A percentile compares a stretch with the other conserved stretches of the same genome.
phyloP scores from a whole-genome alignment of 2,888 invertebrate genomes.

The Zygothrica quintamaculata region DNA sequence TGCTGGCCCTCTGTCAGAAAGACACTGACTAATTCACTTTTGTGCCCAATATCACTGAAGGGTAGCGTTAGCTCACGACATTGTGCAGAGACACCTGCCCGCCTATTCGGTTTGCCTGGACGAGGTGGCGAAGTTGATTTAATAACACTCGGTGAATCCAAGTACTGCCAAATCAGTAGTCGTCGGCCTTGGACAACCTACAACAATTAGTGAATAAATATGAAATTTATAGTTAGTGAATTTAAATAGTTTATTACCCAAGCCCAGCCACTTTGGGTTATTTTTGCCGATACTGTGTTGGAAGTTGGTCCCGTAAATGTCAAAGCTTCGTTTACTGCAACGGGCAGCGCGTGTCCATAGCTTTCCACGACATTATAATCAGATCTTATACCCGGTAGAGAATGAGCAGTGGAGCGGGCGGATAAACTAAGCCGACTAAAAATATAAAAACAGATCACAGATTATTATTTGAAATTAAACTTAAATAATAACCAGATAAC shows the following conservation, averaged over 20 bases:
- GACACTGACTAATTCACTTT: slow-evolving; percentile 92
- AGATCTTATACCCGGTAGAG: slow-evolving; percentile 91
- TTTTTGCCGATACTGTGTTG: slow-evolving; percentile 85
- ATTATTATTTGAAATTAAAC: not conserved
- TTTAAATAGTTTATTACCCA: slow-evolving; percentile 82
- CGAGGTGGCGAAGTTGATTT: slow-evolving; percentile 60
- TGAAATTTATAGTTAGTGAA: not conserved
- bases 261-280: slow-evolving; percentile 86
- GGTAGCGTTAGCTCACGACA: slow-evolving; percentile 95
- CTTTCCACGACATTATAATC: slow-evolving; percentile 90
- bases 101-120: slow-evolving; percentile 67
- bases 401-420: slow-evolving; percentile 87
- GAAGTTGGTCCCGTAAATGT: slow-evolving; percentile 89
- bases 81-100: slow-evolving; percentile 85
- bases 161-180: slow-evolving; percentile 93
- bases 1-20: slow-evolving; percentile 87
- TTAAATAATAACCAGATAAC: slow-evolving; percentile 23
- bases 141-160: slow-evolving; percentile 81
- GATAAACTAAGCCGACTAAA: slow-evolving; percentile 86
- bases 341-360: slow-evolving; percentile 93
- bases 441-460: not conserved
- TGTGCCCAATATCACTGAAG: slow-evolving; percentile 95
- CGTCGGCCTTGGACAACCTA: slow-evolving; percentile 94
- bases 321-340: slow-evolving; percentile 94
- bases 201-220: not conserved